Percentiles rank a stretch among this genome's conserved stretches.
Evolutionary conservation across 2,888 invertebrate genomes (phyloP).

Genomic region (Heliothis peltigera): DNA sequence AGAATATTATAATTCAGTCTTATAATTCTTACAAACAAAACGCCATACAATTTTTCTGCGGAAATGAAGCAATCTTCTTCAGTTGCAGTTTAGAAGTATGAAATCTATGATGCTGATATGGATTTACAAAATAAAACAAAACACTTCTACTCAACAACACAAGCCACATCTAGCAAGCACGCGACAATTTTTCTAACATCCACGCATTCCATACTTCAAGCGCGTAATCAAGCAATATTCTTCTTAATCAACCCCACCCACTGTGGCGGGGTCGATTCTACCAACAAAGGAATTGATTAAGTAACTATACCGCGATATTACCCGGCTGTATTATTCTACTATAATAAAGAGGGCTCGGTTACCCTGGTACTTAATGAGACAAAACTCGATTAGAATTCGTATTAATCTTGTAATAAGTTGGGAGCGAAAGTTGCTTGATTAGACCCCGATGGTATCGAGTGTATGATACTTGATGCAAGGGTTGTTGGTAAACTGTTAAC

Average conservation of each 20-base stretch:
- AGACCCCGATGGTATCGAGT: conserved; percentile 64
- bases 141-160: neutral
- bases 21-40: no score
- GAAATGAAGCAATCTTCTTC: neutral
- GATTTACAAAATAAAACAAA: neutral
- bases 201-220: conserved; percentile 82
- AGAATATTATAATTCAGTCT: no score
- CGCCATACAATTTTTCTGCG: no score
- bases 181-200: conserved; percentile 68
- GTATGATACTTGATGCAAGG: conserved; percentile 57
- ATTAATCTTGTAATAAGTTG: conserved; percentile 87
- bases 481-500: conserved; percentile 33
- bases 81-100: neutral
- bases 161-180: conserved; percentile 64
- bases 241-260: conserved; percentile 90
- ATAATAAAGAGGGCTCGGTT: conserved; percentile 89
- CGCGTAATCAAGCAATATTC: conserved; percentile 89
- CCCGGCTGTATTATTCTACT: conserved; percentile 87
- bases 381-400: conserved; percentile 89
- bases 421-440: conserved; percentile 83
- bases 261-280: conserved; percentile 84
- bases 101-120: no score
- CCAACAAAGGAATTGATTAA: conserved; percentile 90
- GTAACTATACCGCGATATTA: conserved; percentile 89
- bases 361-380: conserved; percentile 89